These are phyloP conservation scores for Strigamia crassipes DNA, from an alignment of 2,888 invertebrate genomes.

Conservation along the genomic window DNA sequence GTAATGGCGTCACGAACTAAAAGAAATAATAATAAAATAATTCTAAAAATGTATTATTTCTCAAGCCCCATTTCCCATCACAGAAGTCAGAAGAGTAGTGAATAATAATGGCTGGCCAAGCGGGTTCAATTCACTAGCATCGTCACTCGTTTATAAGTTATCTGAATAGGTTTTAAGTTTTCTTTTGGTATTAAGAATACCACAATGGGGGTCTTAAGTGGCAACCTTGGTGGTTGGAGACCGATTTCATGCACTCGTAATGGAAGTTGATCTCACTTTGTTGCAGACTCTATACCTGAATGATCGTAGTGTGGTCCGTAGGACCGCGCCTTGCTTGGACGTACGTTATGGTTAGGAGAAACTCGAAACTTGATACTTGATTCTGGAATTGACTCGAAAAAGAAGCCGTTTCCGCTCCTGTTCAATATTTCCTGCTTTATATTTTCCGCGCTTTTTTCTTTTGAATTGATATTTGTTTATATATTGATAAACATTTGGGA, in stretches of 20 bases:
- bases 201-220: constrained; percentile 15
- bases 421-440: no score
- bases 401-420: no score
- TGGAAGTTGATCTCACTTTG: neutral
- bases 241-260: neutral
- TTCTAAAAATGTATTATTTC: neutral
- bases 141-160: neutral
- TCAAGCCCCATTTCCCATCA: neutral
- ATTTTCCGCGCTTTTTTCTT: no score
- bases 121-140: constrained; percentile 1
- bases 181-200: neutral
- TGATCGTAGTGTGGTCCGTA: neutral
- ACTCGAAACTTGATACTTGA: no score
- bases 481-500: no score
- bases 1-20: neutral
- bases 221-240: constrained; percentile 15
- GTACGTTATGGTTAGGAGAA: no score
- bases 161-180: constrained; percentile 12
- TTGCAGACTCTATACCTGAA: neutral
- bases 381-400: no score
- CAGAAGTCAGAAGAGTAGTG: neutral
- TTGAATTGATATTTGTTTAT: no score
- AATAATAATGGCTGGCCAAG: constrained; percentile 12
- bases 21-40: neutral
- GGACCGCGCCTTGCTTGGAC: no score